Evolutionary conservation across 2,113 vertebrate species (phyloP), one percentile per base, ranked within the genome.

Genomic region (Callaeas wilsoni): DNA sequence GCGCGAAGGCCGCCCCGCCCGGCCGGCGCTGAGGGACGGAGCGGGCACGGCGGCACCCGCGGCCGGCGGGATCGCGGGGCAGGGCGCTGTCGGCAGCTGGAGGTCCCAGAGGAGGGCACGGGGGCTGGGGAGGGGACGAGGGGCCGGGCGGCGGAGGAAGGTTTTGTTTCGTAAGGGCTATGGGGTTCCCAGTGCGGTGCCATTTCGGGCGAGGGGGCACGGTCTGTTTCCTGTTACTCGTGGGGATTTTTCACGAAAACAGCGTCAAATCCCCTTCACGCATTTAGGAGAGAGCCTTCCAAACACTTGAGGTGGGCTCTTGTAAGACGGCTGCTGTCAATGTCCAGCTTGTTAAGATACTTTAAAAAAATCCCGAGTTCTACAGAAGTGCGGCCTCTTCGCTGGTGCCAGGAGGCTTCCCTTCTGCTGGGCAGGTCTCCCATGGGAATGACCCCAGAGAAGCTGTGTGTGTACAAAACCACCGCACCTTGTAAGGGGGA

Each of bases 111-210:
- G 84, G 2, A 27, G 46, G 44, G 19, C 39, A 1, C 35, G 44
- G 35, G 4, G 26, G 26, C 32, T 9, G 3, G 33, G 13, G 42
- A 19, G 60, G 21, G 11, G 20, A 41, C 32, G 26, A 5, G 33
- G 49, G 69, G 60, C 20, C 6, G 63, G 46, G 30, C 13, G 53
- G 26, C 7, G 4, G 23, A 15, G 33, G 8, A 17, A 17, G 18
- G n/a, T 5, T 26, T 5, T 3, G 16, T 15, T 10, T 2, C 9
- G 1, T 4, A 35, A 3, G 19, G 25, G 55, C 29, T 32, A 44
- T 29, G 64, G 17, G 52, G 37, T 8, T 30, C 3, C 1, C 10
- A 0, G 6, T 1, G 41, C 39, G 2, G 46, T 26, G n/a, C 18
- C 15, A 2, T 23, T 14, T 11, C 4, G 39, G 35, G 16, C 11